A percentile compares a stretch with the other conserved stretches of the same genome.
These are phyloP conservation scores for Laticauda colubrina DNA, from an alignment of 2,113 vertebrate genomes.

Conservation along the genomic window DNA sequence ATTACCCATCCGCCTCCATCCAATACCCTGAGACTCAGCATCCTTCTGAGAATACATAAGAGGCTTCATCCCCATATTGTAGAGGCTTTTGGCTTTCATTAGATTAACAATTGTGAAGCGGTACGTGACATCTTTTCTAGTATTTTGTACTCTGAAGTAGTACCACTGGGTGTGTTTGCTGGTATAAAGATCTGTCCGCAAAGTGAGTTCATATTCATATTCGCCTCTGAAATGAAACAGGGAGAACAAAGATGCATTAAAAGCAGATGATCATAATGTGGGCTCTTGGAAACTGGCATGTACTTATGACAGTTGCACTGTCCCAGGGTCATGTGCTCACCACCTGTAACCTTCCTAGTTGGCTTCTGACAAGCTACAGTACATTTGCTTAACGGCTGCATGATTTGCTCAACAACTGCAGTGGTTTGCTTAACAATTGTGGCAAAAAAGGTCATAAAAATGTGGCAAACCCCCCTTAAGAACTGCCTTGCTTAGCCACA, in stretches of 20 bases:
- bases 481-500: neutral
- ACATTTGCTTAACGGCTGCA: too few relatives aligned
- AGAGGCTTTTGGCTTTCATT: constrained; percentile 87
- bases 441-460: too few relatives aligned
- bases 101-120: constrained; percentile 91
- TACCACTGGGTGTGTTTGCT: constrained; percentile 93
- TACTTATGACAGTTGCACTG: too few relatives aligned
- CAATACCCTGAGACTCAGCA: constrained; percentile 64
- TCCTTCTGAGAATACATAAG: constrained; percentile 87
- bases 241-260: neutral
- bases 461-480: too few relatives aligned
- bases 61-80: constrained; percentile 78
- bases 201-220: constrained; percentile 83
- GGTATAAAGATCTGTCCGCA: constrained; percentile 87
- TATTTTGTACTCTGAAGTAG: constrained; percentile 90
- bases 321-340: too few relatives aligned
- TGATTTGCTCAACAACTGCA: too few relatives aligned
- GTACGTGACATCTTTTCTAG: constrained; percentile 74
- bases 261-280: neutral
- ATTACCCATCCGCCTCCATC: constrained; percentile 78
- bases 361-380: too few relatives aligned
- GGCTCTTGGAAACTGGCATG: too few relatives aligned
- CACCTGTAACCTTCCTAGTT: too few relatives aligned
- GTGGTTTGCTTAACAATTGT: too few relatives aligned
- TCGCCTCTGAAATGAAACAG: constrained; percentile 66